phyloP scores from a whole-genome alignment of 1,140 invertebrate species.

The Papilio aristodemus region DNA sequence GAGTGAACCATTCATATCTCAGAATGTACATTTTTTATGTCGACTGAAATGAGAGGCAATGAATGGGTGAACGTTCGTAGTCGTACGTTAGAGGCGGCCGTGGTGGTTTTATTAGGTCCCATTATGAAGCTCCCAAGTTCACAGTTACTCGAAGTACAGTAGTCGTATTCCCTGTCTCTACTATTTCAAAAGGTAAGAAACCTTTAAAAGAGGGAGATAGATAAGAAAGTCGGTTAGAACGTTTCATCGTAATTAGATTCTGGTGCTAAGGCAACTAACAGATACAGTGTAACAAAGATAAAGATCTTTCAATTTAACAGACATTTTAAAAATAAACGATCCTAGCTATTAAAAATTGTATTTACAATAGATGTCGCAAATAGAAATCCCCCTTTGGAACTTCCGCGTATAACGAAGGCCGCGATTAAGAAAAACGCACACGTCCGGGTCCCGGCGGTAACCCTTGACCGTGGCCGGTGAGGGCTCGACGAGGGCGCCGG shows the following conservation, averaged over 20 bases:
- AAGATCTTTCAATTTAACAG: too few relatives aligned
- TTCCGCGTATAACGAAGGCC: neutral
- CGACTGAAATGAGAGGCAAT: slow-evolving; percentile 28
- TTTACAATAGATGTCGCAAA: neutral
- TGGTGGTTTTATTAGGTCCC: slow-evolving; percentile 16
- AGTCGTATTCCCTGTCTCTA: neutral
- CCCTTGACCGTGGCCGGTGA: slow-evolving; percentile 32
- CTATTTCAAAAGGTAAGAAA: neutral
- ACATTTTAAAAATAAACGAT: too few relatives aligned
- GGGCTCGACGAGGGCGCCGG: slow-evolving; percentile 23
- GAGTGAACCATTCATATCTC: slow-evolving; percentile 29
- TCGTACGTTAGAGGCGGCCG: neutral
- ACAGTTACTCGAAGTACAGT: slow-evolving; percentile 24
- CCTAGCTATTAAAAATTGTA: too few relatives aligned
- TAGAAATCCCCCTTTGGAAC: neutral
- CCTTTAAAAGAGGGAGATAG: neutral
- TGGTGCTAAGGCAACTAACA: too few relatives aligned
- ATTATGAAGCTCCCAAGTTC: slow-evolving; percentile 28
- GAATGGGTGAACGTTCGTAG: slow-evolving; percentile 18
- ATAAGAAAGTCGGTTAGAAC: slow-evolving; percentile 2
- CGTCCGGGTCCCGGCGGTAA: slow-evolving; percentile 14
- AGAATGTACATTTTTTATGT: slow-evolving; percentile 31
- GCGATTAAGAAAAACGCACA: slow-evolving; percentile 1
- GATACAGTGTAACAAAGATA: too few relatives aligned
- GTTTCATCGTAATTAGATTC: too few relatives aligned